A percentile compares a stretch with the other conserved stretches of the same genome.
Evolutionary conservation across 1,140 invertebrate species (phyloP).

Genomic region (Papilio dardanus): DNA sequence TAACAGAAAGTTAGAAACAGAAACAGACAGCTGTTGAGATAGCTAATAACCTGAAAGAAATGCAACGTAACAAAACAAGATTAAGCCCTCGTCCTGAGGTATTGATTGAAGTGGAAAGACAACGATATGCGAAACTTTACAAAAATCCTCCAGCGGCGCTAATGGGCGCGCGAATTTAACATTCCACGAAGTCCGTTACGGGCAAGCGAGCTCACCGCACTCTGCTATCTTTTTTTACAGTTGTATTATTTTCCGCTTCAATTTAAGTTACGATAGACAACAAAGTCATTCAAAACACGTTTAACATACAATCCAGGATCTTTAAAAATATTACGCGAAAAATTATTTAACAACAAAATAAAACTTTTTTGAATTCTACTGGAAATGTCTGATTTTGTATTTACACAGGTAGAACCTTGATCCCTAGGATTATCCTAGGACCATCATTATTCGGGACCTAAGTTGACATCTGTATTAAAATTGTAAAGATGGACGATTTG

Average conservation of each 20-base stretch:
- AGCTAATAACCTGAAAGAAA: background rate
- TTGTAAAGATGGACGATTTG: too few species aligned
- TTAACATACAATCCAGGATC: background rate
- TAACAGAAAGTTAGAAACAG: too few species aligned
- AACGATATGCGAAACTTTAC: background rate
- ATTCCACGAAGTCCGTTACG: conserved; percentile 15
- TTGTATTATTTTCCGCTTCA: conserved; percentile 17
- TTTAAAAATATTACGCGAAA: too few species aligned
- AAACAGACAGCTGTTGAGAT: too few species aligned
- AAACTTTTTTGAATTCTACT: too few species aligned
- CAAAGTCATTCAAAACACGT: background rate
- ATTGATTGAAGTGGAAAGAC: background rate
- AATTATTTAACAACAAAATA: too few species aligned
- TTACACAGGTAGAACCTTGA: too few species aligned
- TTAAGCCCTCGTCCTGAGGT: background rate
- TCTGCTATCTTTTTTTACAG: conserved; percentile 9
- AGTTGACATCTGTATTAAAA: too few species aligned
- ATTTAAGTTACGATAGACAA: conserved; percentile 7
- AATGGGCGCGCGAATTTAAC: background rate
- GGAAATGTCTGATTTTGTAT: too few species aligned
- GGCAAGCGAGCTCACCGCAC: background rate
- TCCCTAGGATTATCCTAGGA: too few species aligned
- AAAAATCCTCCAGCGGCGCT: background rate
- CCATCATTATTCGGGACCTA: too few species aligned
- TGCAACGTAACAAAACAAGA: background rate